Conservation (phyloP, 2,888 invertebrate species). For the Ramazzottius varieornatus region DNA sequence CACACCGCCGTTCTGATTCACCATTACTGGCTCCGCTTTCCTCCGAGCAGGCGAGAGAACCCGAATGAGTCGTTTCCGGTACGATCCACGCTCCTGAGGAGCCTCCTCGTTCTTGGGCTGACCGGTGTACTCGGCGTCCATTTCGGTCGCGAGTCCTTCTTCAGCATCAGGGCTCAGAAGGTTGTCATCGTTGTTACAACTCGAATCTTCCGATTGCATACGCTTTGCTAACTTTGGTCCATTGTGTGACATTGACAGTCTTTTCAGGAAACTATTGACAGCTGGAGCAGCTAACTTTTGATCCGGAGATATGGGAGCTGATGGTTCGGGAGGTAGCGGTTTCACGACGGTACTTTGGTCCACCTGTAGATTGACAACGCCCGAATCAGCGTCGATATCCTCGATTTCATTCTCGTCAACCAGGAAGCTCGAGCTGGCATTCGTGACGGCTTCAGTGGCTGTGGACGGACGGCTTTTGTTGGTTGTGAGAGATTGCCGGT, state of each 20-base stretch:
- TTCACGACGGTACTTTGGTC: conserved; percentile 42
- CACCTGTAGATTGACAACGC: conserved; percentile 32
- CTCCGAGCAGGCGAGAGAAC: neutral
- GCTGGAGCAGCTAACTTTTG: neutral
- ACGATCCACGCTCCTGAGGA: conserved; percentile 29
- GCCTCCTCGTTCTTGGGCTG: conserved; percentile 24
- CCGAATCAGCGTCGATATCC: neutral
- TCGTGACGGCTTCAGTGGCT: neutral
- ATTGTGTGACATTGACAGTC: too few relatives aligned
- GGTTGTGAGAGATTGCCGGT: too few relatives aligned
- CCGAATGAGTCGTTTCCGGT: conserved; percentile 18
- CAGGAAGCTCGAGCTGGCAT: neutral
- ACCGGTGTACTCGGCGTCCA: conserved; percentile 36
- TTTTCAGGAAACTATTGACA: too few relatives aligned
- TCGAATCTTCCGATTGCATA: neutral
- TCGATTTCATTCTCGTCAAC: neutral
- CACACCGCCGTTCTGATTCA: neutral
- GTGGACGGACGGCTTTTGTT: neutral
- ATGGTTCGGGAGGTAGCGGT: neutral
- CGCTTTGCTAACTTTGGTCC: too few relatives aligned
- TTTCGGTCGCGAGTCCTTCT: too few relatives aligned
- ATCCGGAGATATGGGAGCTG: neutral
- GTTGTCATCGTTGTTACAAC: neutral
- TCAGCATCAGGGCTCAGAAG: too few relatives aligned
- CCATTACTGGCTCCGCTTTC: neutral